Conservation (phyloP, 2,888 invertebrate genomes). For the Polia nebulosa region DNA sequence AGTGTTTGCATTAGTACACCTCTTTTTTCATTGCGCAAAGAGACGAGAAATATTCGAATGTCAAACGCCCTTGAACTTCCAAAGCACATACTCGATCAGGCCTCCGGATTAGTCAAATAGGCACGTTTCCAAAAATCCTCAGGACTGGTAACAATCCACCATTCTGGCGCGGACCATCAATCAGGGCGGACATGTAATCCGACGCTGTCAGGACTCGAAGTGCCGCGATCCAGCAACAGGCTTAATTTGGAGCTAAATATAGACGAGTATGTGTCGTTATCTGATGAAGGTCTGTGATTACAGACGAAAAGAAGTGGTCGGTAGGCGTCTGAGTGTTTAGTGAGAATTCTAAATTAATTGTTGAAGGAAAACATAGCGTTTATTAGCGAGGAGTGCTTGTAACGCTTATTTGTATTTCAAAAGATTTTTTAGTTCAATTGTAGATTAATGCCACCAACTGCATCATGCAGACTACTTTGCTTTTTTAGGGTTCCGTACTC, state of each 20-base stretch:
- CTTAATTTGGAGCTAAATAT: constrained; percentile 57
- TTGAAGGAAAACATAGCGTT: neutral
- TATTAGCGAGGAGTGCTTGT: neutral
- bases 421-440: neutral
- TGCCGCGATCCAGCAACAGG: constrained; percentile 26
- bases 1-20: constrained; percentile 7
- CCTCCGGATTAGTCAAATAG: constrained; percentile 25
- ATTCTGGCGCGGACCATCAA: constrained; percentile 45
- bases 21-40: constrained; percentile 4
- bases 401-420: neutral
- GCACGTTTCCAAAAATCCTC: constrained; percentile 53
- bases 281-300: constrained; percentile 29
- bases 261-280: constrained; percentile 37
- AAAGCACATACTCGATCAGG: constrained; percentile 32
- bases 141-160: constrained; percentile 50
- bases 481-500: no score
- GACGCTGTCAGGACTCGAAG: constrained; percentile 49
- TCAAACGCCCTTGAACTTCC: constrained; percentile 15
- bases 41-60: neutral
- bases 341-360: constrained; percentile 2
- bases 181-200: constrained; percentile 57
- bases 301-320: constrained; percentile 6
- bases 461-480: no score
- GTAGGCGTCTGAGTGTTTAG: neutral
- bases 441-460: no score